phyloP scores from a whole-genome alignment of 92 coral and sea anemone genomes.

The Parazoanthus atlanticus region DNA sequence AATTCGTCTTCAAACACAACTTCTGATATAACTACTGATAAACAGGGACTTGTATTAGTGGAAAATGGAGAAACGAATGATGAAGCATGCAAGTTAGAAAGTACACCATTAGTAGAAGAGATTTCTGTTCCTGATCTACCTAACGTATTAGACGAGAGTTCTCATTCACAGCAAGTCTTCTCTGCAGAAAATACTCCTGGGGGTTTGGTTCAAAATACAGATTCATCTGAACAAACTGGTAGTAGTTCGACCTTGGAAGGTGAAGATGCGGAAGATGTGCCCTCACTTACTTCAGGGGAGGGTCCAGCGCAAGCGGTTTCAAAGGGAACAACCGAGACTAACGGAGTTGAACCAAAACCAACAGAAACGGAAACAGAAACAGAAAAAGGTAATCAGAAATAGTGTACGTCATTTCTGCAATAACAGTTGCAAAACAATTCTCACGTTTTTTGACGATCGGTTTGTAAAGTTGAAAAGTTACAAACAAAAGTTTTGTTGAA shows the following conservation, averaged over 20 bases:
- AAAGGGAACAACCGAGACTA: background rate
- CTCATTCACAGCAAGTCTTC: background rate
- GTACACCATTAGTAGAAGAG: constrained; percentile 1
- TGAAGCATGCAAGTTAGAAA: background rate
- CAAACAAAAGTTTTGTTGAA: too few relatives aligned
- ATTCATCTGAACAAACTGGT: background rate
- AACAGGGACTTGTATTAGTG: background rate
- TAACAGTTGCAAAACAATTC: too few relatives aligned
- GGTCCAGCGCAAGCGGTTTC: background rate
- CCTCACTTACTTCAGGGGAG: background rate
- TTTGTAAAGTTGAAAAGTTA: too few relatives aligned
- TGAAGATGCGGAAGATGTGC: background rate
- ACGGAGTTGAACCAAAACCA: constrained; percentile 28
- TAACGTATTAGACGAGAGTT: background rate
- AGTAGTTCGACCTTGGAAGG: background rate
- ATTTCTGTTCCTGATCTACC: constrained; percentile 26
- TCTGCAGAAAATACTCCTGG: background rate
- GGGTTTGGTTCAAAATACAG: background rate
- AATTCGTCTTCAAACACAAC: background rate
- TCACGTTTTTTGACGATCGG: too few relatives aligned
- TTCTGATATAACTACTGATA: background rate
- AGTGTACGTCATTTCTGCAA: background rate
- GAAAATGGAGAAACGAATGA: background rate
- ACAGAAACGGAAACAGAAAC: constrained; percentile 2
- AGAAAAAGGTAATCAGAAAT: background rate